phyloP scores from a whole-genome alignment of 2,797 vertebrate genomes.

The Acanthornis magna region DNA sequence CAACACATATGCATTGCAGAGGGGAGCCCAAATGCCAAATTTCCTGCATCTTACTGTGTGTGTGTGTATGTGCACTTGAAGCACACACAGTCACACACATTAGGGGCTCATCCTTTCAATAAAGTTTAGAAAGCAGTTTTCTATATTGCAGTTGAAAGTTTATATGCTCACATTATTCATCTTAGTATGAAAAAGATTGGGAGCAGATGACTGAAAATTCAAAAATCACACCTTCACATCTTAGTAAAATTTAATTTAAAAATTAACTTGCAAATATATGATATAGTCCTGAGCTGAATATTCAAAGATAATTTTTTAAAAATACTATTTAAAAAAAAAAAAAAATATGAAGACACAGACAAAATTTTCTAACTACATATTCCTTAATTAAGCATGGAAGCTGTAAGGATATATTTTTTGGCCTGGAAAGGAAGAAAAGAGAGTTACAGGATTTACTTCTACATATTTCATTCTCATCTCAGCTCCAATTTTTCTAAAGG shows the following conservation, averaged over 20 bases:
- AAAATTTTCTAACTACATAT: background rate
- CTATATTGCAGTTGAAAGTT: background rate
- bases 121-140: background rate
- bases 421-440: background rate
- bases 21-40: background rate
- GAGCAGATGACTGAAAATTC: background rate
- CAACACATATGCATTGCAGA: background rate
- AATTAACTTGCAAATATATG: background rate
- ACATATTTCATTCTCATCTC: background rate
- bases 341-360: too few relatives aligned
- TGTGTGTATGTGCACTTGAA: fast-evolving
- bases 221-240: background rate
- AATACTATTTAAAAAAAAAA: too few relatives aligned
- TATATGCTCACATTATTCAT: background rate
- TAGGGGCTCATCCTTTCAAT: background rate
- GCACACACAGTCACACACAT: fast-evolving
- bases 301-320: background rate
- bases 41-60: too few relatives aligned
- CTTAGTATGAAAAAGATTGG: background rate
- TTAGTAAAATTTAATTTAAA: background rate
- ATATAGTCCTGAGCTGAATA: background rate
- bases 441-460: background rate
- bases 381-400: background rate
- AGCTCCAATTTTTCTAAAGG: background rate
- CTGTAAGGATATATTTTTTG: background rate